Base-by-base conservation (phyloP, 2,888 invertebrate species). In the Branchellion lobata region DNA sequence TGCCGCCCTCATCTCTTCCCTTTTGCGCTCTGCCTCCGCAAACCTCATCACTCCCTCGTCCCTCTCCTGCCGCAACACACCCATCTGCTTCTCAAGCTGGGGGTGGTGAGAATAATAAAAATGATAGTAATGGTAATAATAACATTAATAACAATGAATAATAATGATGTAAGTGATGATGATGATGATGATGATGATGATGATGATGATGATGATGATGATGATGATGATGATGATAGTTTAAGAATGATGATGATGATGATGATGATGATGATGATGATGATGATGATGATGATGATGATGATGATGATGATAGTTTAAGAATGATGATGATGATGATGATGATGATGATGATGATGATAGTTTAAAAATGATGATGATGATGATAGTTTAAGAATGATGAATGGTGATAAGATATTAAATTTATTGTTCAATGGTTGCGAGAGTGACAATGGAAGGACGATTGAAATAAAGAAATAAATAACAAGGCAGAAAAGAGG, bases 21-120 rank as follows among this genome's bases (percentile, higher is more conserved):
- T 85, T 80, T 86, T 87, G 80, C 86, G 85, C 81, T 88, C 88
- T 1, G 86, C 86, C 81, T 86, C 85, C 3, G 87, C 88, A 83
- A 85, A 88, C 80, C 85, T 86, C 57, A 88, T 83, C 31, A 87
- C 87, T 85, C 87, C 87, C 18, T 84, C 82, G 53, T 87, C 87
- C 81, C 87, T 87, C 78, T 88, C 88, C 72, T 82, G 82, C 31
- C 81, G 81, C 36, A 84, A 83, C 3, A 86, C 86, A 29, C 86
- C 85, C 78, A 84, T 84, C 81, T 82, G 83, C 79, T 86, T 86
- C 0, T 83, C 85, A 34, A 86, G 81, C 86, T 87, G 80, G 5
- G 2, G 27, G 69, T 40, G 40, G 40, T 40, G 40, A 14, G 21
- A 18, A 65, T 65, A n/a, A 65, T 40, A 65, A 85, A 81, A 85